These are phyloP conservation scores for Morpho achilles DNA, from an alignment of 2,888 invertebrate genomes.

Conservation along the genomic window DNA sequence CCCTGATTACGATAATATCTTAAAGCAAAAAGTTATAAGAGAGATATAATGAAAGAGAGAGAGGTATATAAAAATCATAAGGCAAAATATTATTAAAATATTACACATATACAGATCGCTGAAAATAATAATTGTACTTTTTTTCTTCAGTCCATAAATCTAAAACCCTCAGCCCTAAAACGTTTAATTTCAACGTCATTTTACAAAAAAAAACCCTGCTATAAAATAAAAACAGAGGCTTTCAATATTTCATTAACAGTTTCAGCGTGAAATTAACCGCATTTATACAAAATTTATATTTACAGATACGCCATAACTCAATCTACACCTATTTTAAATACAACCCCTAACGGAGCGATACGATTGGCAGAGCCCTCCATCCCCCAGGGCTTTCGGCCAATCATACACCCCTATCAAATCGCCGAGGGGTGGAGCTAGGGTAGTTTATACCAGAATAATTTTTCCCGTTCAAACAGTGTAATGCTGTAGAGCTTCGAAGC, in stretches of 20 bases:
- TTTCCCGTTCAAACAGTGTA: constrained; percentile 62
- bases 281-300: constrained; percentile 67
- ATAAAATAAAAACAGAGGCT: constrained; percentile 24
- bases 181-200: constrained; percentile 10
- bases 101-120: too few relatives aligned
- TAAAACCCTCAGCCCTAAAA: constrained; percentile 6
- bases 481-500: constrained; percentile 43
- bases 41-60: too few relatives aligned
- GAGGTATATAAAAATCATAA: too few relatives aligned
- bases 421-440: constrained; percentile 65
- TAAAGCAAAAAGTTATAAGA: too few relatives aligned
- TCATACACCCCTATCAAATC: constrained; percentile 43
- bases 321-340: constrained; percentile 71
- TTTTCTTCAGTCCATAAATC: not conserved
- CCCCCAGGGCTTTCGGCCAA: constrained; percentile 62
- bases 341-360: constrained; percentile 44
- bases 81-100: too few relatives aligned
- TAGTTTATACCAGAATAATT: constrained; percentile 63
- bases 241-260: constrained; percentile 57
- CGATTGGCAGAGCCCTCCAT: constrained; percentile 64
- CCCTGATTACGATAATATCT: too few relatives aligned
- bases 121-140: too few relatives aligned
- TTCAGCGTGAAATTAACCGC: constrained; percentile 49
- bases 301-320: constrained; percentile 67
- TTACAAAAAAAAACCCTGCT: constrained; percentile 15